phyloP scores from a whole-genome alignment of 2,888 invertebrate species.

The Tipula confusa region DNA sequence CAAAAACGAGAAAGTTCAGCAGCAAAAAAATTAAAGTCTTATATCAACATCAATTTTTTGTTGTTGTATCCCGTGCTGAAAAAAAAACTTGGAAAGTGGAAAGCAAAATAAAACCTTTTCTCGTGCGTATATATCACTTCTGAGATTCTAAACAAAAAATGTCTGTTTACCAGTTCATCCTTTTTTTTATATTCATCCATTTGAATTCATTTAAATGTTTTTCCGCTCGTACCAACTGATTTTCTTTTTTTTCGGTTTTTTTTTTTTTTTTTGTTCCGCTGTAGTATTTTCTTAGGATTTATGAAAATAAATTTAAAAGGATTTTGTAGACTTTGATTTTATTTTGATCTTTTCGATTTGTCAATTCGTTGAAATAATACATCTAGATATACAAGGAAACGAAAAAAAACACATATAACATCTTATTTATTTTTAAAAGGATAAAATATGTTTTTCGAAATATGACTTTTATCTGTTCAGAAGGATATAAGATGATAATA shows the following conservation, averaged over 20 bases:
- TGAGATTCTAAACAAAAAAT: not conserved
- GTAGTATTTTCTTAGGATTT: not conserved
- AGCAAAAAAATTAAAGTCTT: not conserved
- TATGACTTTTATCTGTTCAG: not conserved
- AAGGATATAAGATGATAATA: not conserved
- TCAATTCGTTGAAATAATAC: not conserved
- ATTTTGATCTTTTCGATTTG: slow-evolving; percentile 20
- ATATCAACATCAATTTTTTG: not conserved
- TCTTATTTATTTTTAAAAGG: slow-evolving; percentile 3
- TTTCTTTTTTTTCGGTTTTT: too few species aligned
- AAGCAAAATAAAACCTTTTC: not conserved
- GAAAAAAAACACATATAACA: not conserved
- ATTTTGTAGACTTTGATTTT: slow-evolving; percentile 17
- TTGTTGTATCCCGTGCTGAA: not conserved
- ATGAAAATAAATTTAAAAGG: slow-evolving; percentile 12
- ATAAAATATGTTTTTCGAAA: not conserved
- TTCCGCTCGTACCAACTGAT: not conserved
- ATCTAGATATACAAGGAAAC: too few species aligned
- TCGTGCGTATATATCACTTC: not conserved
- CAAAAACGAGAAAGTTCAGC: not conserved
- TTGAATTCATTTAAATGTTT: not conserved
- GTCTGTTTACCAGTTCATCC: not conserved
- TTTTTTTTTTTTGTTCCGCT: not conserved
- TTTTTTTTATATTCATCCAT: not conserved
- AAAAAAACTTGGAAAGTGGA: not conserved